Evolutionary conservation across 2,888 invertebrate genomes (phyloP).

Genomic region (Noctua pronuba): DNA sequence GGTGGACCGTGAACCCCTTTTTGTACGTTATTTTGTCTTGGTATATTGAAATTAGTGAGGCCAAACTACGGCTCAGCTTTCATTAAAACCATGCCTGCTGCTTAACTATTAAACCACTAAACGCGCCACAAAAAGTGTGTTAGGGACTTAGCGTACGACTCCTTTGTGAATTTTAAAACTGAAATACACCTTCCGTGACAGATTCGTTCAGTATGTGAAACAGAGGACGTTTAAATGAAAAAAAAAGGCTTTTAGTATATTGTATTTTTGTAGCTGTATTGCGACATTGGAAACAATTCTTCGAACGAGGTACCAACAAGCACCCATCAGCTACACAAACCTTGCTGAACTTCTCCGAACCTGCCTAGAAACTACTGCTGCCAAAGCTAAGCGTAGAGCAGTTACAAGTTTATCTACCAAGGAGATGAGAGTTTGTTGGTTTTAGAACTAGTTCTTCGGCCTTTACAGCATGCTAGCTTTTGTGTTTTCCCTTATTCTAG

Average conservation of each 20-base stretch:
- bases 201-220: neutral
- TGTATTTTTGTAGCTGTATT: conserved; percentile 4
- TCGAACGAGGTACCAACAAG: neutral
- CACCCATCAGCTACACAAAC: neutral
- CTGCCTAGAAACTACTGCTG: neutral
- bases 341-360: neutral
- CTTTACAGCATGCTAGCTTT: neutral
- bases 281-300: neutral
- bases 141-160: too few species aligned
- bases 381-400: neutral
- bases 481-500: neutral
- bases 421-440: neutral
- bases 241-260: neutral
- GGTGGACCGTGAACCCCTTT: conserved; percentile 35
- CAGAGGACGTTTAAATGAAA: neutral
- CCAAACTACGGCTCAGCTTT: conserved; percentile 25
- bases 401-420: neutral
- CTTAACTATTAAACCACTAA: conserved; percentile 27
- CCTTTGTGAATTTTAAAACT: conserved; percentile 42
- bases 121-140: conserved; percentile 8
- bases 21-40: conserved; percentile 27
- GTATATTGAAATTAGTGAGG: conserved; percentile 27
- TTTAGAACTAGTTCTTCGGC: neutral
- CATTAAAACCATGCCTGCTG: conserved; percentile 36
- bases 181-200: conserved; percentile 2